Percentiles rank a stretch among this genome's conserved stretches.
phyloP scores from a whole-genome alignment of 35 echinoderm and acorn worm genomes.

The Acanthaster planci region DNA sequence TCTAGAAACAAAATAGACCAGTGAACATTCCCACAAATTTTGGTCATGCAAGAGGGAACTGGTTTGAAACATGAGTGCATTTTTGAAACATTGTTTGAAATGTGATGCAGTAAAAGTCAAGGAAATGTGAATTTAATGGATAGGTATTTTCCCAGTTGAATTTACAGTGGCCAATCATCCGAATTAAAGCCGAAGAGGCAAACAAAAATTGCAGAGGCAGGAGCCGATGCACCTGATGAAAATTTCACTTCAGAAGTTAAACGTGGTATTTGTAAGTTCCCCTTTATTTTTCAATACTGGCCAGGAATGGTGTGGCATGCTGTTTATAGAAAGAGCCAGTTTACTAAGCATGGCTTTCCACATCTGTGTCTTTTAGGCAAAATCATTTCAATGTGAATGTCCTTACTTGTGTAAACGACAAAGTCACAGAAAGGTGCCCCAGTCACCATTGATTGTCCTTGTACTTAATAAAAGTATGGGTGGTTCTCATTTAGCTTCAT shows the following conservation, averaged over 20 bases:
- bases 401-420: conserved; percentile 24
- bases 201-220: background rate
- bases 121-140: background rate
- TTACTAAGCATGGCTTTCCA: background rate
- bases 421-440: conserved; percentile 31
- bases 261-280: background rate
- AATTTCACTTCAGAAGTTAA: background rate
- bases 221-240: background rate
- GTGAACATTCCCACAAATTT: background rate
- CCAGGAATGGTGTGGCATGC: background rate
- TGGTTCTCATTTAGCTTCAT: conserved; percentile 6
- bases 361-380: background rate
- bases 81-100: background rate
- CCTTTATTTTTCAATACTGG: background rate
- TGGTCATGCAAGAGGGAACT: background rate
- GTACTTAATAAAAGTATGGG: conserved; percentile 30
- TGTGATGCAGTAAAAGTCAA: background rate
- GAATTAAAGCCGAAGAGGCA: background rate
- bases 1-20: background rate
- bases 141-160: background rate
- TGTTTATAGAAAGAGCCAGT: conserved; percentile 1
- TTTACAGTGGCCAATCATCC: background rate
- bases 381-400: conserved; percentile 27
- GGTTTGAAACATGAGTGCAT: background rate
- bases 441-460: conserved; percentile 22